A percentile compares a stretch with the other conserved stretches of the same genome.
phyloP scores from a whole-genome alignment of 2,113 vertebrate genomes.

The Rhodinocichla rosea region DNA sequence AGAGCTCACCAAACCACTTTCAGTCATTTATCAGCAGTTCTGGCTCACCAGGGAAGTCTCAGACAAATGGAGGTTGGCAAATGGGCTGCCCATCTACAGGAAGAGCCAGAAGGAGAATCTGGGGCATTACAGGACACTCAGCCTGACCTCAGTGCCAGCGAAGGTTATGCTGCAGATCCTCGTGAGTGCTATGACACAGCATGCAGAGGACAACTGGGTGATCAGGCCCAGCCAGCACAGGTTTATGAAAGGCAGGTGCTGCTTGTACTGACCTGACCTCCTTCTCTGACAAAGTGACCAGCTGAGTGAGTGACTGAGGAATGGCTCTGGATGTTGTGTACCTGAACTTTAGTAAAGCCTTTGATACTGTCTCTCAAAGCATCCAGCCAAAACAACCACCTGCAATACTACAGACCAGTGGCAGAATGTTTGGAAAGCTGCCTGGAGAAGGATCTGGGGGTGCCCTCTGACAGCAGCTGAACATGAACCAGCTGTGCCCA shows the following conservation, averaged over 20 bases:
- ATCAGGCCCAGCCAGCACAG: not conserved
- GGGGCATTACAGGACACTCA: not conserved
- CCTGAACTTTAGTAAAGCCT: not conserved
- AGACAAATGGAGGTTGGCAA: not conserved
- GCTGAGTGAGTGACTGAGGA: not conserved
- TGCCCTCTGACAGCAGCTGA: not conserved
- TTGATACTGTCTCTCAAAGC: not conserved
- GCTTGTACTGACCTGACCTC: not conserved
- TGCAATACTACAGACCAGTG: not conserved
- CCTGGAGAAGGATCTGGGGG: not conserved
- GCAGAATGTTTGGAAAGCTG: not conserved
- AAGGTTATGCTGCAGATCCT: not conserved
- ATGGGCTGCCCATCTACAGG: not conserved
- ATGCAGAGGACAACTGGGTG: not conserved
- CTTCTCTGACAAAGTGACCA: not conserved
- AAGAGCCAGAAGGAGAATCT: not conserved
- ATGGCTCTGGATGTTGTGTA: not conserved
- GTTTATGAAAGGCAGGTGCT: not conserved
- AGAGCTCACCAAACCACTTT: not conserved
- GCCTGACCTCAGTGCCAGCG: not conserved
- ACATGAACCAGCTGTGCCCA: not conserved
- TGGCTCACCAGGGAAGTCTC: not conserved
- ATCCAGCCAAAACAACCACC: not conserved
- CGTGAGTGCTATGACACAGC: rapidly evolving
- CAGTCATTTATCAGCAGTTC: not conserved